Evolutionary conservation across 2,113 vertebrate species (phyloP).

Genomic region (Callopanchax toddi): DNA sequence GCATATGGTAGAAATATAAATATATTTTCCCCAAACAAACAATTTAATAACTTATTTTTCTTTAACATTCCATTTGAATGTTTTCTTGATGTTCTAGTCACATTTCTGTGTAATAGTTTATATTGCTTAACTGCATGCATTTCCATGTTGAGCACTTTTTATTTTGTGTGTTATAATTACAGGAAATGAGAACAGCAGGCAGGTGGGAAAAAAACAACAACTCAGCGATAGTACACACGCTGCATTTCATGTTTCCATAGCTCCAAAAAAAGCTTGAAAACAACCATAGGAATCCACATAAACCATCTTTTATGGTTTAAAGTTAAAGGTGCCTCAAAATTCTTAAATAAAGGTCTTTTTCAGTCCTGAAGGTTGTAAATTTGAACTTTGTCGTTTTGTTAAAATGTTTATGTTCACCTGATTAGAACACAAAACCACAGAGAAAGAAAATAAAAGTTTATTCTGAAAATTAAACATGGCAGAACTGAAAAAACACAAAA

Average conservation of each 20-base stretch:
- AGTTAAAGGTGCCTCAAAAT: too few species aligned
- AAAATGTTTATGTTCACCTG: background rate
- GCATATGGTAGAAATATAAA: background rate
- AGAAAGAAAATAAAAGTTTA: background rate
- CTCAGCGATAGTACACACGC: background rate
- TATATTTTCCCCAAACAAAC: background rate
- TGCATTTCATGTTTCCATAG: background rate
- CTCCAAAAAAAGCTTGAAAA: slow-evolving; percentile 9
- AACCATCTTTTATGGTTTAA: background rate
- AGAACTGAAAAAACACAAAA: background rate
- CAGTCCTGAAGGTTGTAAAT: background rate
- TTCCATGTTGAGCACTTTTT: too few species aligned
- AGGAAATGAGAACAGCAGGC: background rate
- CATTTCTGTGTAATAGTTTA: too few species aligned
- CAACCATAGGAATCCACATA: background rate
- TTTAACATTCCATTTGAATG: background rate
- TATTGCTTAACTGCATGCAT: too few species aligned
- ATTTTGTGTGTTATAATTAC: background rate
- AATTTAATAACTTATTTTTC: background rate
- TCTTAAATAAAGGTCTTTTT: background rate
- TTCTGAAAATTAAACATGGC: background rate
- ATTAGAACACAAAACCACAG: background rate
- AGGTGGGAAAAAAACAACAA: background rate
- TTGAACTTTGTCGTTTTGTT: background rate
- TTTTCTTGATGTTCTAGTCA: background rate